Evolutionary conservation across 2,797 vertebrate species (phyloP).

Genomic region (Smutsia gigantea): DNA sequence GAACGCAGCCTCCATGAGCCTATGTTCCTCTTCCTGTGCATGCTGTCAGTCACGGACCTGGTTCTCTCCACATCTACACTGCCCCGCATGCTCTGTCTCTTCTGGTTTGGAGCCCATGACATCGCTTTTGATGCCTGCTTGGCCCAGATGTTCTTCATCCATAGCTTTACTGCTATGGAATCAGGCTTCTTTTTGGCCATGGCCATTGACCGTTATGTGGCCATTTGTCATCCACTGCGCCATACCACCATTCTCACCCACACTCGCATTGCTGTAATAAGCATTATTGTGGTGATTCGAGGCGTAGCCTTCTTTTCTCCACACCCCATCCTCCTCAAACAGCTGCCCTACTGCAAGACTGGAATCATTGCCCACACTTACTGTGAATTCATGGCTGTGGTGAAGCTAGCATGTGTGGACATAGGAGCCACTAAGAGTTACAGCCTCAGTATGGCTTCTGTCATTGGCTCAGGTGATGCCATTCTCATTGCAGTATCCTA

Average conservation of each 20-base stretch:
- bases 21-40: slow-evolving; percentile 88
- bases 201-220: slow-evolving; percentile 63
- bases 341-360: slow-evolving; percentile 53
- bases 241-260: slow-evolving; percentile 60
- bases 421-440: slow-evolving; percentile 70
- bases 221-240: slow-evolving; percentile 67
- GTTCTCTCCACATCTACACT: slow-evolving; percentile 83
- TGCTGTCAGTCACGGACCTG: slow-evolving; percentile 84
- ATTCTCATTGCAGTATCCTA: slow-evolving; percentile 78
- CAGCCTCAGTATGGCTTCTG: slow-evolving; percentile 72
- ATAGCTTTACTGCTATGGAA: slow-evolving; percentile 70
- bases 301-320: slow-evolving; percentile 48
- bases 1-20: slow-evolving; percentile 85
- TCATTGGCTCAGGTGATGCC: slow-evolving; percentile 72
- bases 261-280: slow-evolving; percentile 7
- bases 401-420: slow-evolving; percentile 81
- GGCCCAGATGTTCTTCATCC: slow-evolving; percentile 72
- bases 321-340: slow-evolving; percentile 67
- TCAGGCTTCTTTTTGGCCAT: slow-evolving; percentile 64
- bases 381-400: slow-evolving; percentile 82
- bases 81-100: slow-evolving; percentile 82
- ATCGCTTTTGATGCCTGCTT: slow-evolving; percentile 68
- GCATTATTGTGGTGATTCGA: not conserved
- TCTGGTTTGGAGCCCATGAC: slow-evolving; percentile 72
- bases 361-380: slow-evolving; percentile 57